Conservation (phyloP, 2,888 invertebrate genomes). For the Sycophila texana region DNA sequence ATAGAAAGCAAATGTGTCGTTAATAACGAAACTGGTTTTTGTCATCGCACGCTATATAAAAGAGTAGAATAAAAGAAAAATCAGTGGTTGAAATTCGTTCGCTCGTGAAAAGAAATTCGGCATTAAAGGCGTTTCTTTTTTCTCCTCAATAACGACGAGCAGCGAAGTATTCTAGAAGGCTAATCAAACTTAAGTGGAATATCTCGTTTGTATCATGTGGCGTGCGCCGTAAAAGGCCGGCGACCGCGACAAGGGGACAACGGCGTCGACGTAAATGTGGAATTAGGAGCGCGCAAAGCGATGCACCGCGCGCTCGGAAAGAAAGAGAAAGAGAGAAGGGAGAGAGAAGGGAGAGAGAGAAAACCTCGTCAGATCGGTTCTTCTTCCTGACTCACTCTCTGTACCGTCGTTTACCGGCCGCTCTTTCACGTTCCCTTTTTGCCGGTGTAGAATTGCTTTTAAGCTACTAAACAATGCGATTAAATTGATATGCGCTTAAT, state of each 20-base stretch:
- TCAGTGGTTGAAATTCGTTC: no score
- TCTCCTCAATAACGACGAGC: background rate
- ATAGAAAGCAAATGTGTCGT: no score
- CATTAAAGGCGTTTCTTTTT: no score
- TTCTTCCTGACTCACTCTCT: conserved; percentile 44
- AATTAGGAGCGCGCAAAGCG: conserved; percentile 46
- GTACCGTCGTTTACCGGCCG: conserved; percentile 13
- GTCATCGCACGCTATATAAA: no score
- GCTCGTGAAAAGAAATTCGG: no score
- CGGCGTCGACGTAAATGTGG: conserved; percentile 46
- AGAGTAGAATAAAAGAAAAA: no score
- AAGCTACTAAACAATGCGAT: no score
- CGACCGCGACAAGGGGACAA: conserved; percentile 42
- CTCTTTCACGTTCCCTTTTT: background rate
- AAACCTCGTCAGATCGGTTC: conserved; percentile 46
- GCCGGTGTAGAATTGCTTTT: no score
- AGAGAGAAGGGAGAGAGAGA: background rate
- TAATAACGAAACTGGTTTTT: no score
- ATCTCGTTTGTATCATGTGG: conserved; percentile 35
- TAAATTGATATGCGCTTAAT: no score
- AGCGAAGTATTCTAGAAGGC: conserved; percentile 25
- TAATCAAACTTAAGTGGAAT: conserved; percentile 53
- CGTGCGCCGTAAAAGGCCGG: conserved; percentile 42
- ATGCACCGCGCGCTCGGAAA: conserved; percentile 12
- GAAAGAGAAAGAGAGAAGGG: conserved; percentile 1